Evolutionary conservation across 2,797 vertebrate genomes (phyloP), one percentile per base, ranked within the genome.

Genomic region (Glyptemys insculpta): DNA sequence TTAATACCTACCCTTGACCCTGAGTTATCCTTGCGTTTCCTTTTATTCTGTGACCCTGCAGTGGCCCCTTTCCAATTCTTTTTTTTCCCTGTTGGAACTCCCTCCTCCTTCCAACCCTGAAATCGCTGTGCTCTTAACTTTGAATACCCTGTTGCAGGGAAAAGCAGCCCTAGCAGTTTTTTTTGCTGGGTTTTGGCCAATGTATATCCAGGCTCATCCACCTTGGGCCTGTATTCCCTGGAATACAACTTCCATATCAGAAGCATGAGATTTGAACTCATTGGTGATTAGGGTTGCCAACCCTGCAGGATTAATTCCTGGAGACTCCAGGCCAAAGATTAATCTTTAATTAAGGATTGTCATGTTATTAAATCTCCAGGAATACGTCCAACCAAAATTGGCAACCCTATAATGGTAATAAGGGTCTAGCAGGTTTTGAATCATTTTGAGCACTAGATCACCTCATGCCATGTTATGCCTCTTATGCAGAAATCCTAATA

Each of bases 11-110:
- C 82, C 86, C 90, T 54, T 95, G 37, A 19, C 81, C 59, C 31
- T 5, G 53, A 59, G 0, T 54, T 94, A n/a, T 81, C 44, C 76
- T 79, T 79, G 86, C 54, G 21, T 68, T 68, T 79, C 81, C 56
- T 56, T 59, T 59, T 37, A 31, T 16, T 29, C 83, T 1, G 2
- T 47, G 7, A 16, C 79, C 89, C 89, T 88, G 41, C 81, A 92
- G 52, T 83, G 94, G 31, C 47, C 56, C 8, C 83, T 81, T 93
- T 86, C 91, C 44, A 81, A 76, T 54, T 65, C 50, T 93, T 93
- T 93, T 93, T 82, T 83, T 83, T 91, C 49, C 65, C 65, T 37
- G n/a, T 68, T 68, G 9, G 8, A 68, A 68, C 41, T 76, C 72
- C 12, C 12, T 27, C 6, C 25, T 76, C 25, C 41, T 15, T 74